Conservation (phyloP, 2,888 invertebrate genomes). For the Myathropa florea region DNA sequence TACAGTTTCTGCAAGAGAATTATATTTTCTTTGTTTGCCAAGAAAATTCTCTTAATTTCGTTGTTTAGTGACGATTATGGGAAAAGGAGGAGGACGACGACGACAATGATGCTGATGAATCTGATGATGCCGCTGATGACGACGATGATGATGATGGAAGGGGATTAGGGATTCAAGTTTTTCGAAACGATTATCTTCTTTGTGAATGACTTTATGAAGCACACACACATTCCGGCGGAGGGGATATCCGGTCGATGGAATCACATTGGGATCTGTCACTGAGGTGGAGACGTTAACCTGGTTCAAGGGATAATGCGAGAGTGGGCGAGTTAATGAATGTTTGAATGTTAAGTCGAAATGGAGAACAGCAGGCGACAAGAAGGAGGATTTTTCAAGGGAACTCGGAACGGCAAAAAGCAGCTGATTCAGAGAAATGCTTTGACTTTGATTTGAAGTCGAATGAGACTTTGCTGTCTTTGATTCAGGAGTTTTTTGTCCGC, state of each 20-base stretch:
- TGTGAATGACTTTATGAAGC: slow-evolving; percentile 16
- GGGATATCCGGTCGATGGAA: not conserved
- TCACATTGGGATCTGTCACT: not conserved
- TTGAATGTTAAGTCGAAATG: not conserved
- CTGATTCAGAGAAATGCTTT: too few relatives aligned
- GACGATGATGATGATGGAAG: slow-evolving; percentile 29
- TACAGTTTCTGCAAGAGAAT: slow-evolving; percentile 55
- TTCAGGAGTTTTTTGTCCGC: too few relatives aligned
- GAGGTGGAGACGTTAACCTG: not conserved
- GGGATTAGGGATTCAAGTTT: slow-evolving; percentile 53
- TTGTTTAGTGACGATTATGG: slow-evolving; percentile 46
- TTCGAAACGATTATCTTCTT: slow-evolving; percentile 40
- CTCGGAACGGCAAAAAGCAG: too few relatives aligned
- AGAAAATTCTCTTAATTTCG: slow-evolving; percentile 46
- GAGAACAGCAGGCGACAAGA: not conserved
- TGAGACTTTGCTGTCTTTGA: too few relatives aligned
- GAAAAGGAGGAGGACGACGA: not conserved
- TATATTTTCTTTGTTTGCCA: slow-evolving; percentile 48
- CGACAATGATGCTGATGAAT: slow-evolving; percentile 6
- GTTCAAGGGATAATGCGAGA: not conserved
- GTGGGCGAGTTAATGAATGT: not conserved
- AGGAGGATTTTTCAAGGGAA: too few relatives aligned
- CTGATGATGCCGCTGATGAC: slow-evolving; percentile 3
- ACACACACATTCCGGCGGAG: not conserved
- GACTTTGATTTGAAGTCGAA: too few relatives aligned